phyloP scores from a whole-genome alignment of 2,888 invertebrate species.

The Synergus japonicus region DNA sequence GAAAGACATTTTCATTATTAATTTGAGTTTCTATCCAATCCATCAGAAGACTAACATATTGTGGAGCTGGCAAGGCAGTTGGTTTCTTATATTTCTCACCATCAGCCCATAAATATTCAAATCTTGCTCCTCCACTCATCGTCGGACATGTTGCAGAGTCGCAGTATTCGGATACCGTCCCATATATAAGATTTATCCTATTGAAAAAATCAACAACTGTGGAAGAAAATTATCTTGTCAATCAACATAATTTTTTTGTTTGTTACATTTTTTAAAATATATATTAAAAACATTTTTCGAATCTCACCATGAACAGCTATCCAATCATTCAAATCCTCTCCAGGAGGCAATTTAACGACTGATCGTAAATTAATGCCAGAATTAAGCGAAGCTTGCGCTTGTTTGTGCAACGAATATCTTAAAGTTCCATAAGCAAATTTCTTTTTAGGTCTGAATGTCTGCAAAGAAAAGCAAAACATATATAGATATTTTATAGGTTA shows the following conservation, averaged over 20 bases:
- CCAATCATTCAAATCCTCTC: constrained; percentile 94
- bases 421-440: constrained; percentile 92
- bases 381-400: constrained; percentile 93
- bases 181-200: constrained; percentile 94
- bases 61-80: constrained; percentile 88
- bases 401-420: constrained; percentile 91
- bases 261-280: background rate
- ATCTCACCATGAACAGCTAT: constrained; percentile 91
- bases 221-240: constrained; percentile 64
- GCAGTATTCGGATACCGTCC: constrained; percentile 92
- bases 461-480: constrained; percentile 59
- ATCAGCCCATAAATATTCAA: constrained; percentile 95
- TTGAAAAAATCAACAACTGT: constrained; percentile 96
- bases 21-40: constrained; percentile 95
- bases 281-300: constrained; percentile 30
- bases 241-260: background rate
- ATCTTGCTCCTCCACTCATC: constrained; percentile 93
- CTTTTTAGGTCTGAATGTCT: constrained; percentile 95
- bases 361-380: constrained; percentile 91
- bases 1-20: constrained; percentile 92
- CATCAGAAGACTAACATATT: constrained; percentile 91
- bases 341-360: constrained; percentile 89
- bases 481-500: constrained; percentile 38
- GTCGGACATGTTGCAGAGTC: constrained; percentile 90
- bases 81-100: constrained; percentile 88